Base-by-base conservation (phyloP, 2,888 invertebrate genomes). In the Noctua janthe region DNA sequence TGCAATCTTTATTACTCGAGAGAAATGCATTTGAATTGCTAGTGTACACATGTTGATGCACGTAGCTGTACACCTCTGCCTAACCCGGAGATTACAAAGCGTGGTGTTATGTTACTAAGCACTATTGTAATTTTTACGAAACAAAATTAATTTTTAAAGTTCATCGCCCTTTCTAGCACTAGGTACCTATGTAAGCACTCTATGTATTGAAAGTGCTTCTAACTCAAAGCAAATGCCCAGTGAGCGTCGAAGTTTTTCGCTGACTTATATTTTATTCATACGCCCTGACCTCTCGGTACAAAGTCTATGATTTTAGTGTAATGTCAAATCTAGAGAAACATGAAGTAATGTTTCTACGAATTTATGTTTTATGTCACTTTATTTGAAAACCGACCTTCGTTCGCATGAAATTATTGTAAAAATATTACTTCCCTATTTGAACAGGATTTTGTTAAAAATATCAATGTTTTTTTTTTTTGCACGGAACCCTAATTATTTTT, bases 241-340 rank as follows among this genome's bases (percentile, higher is more conserved):
- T 29, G 43, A 56, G 23, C 43, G 59, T 49, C 39, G 51, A 71
- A 80, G 59, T 29, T 79, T 49, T 51, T 13, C 17, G 0, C 23
- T 43, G 43, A 35, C 49, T n/a, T 62, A 72, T 80, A 80, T 72
- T 39, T 62, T 72, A 69, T 80, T 72, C 72, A 72, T 72, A 39
- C 29, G 49, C 10, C 3, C 17, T 54, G 54, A 70, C 76, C 17
- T 64, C 15, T 7, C 5, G 2, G 51, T 51, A 64, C n/a, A 23
- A 69, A 29, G 49, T 29, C 20, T 39, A 69, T n/a, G 39, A 71
- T 54, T 66, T 51, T 43, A 29, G 64, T 43, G 23, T 5, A n/a
- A 49, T 17, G 1, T 62, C n/a, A 43, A 76, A 51, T 39, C 13
- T 29, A 3, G 8, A 54, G 29, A 35, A 51, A 43, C 7, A 43